Base-by-base conservation (phyloP, 2,888 invertebrate genomes). In the Serrognathus titanus region DNA sequence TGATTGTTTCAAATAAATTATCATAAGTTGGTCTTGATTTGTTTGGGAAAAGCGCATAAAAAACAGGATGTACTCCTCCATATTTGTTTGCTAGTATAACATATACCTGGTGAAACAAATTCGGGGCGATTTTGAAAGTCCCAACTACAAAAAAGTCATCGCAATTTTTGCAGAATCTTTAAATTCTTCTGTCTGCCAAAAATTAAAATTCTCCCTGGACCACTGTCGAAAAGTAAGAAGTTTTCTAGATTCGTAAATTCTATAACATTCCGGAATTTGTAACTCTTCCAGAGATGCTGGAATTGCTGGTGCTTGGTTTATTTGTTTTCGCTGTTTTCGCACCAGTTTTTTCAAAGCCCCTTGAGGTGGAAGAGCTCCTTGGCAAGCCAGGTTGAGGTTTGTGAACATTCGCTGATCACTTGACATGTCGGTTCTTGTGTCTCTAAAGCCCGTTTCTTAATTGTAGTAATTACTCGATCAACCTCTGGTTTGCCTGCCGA, bases 401-500 rank as follows among this genome's bases (percentile, higher is more conserved):
- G 46, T n/a, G 37, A 24, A 36, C 53, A 54, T 16, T 48, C 41
- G 35, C 12, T 52, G 9, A 52, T 52, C 31, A 52, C 47, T 46
- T 52, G 52, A 12, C 46, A 53, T n/a, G n/a, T n/a, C n/a, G n/a
- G n/a, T n/a, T n/a, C n/a, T n/a, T n/a, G n/a, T n/a, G n/a, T n/a
- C n/a, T 13, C 46, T 35, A 16, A 3, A 24, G 35, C 36, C 7
- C 20, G 12, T 36, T 53, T 39, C 16, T 52, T 52, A 5, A 51
- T 51, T 11, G 11, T 43, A 12, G 43, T 43, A 51, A 51, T 41
- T 39, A 51, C 12, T 51, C 37, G 6, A 45, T 52, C 46, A 35
- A 46, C 46, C 31, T n/a, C 53, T 39, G 39, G 31, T 53, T 52
- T 73, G 13, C 13, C 48, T 13, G 48, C 35, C n/a, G 9, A 36